phyloP scores from a whole-genome alignment of 1,140 invertebrate species.

The Diabrotica undecimpunctata region DNA sequence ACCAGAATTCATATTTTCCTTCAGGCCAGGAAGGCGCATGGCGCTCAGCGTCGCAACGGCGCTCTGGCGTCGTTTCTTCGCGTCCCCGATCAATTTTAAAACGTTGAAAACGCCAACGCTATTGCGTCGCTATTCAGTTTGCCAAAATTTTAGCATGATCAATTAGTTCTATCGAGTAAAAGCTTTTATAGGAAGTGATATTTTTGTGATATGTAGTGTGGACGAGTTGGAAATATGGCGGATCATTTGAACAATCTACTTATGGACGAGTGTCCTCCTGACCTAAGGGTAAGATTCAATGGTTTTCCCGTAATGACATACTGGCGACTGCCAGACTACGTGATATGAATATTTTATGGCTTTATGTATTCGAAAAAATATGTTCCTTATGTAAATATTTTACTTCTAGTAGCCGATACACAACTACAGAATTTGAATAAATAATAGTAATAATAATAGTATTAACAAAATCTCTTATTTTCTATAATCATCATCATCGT shows the following conservation, averaged over 20 bases:
- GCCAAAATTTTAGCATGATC: conserved; percentile 5
- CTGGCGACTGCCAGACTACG: too few relatives aligned
- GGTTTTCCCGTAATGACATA: too few relatives aligned
- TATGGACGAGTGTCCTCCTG: conserved; percentile 19
- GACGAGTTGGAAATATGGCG: conserved; percentile 1
- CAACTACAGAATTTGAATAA: too few relatives aligned
- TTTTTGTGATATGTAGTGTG: conserved; percentile 5
- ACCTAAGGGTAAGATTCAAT: conserved; percentile 14
- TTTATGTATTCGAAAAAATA: too few relatives aligned
- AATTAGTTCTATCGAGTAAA: background rate
- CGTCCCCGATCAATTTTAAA: conserved; percentile 14
- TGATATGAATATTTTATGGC: too few relatives aligned
- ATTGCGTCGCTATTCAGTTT: background rate
- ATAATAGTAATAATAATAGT: too few relatives aligned
- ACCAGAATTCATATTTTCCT: background rate
- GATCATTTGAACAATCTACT: conserved; percentile 9
- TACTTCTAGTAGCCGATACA: too few relatives aligned
- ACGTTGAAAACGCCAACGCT: background rate
- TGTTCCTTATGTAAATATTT: too few relatives aligned
- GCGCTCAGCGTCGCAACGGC: background rate
- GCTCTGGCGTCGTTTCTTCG: conserved; percentile 7
- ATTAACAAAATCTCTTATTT: too few relatives aligned
- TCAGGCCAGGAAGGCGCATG: conserved; percentile 14
- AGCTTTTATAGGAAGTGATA: conserved; percentile 5
- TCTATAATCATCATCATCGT: too few relatives aligned